Percentiles rank a stretch among this genome's conserved stretches.
These are phyloP conservation scores for Eulemur rubriventer DNA, from an alignment of 2,797 vertebrate genomes.

Conservation along the genomic window DNA sequence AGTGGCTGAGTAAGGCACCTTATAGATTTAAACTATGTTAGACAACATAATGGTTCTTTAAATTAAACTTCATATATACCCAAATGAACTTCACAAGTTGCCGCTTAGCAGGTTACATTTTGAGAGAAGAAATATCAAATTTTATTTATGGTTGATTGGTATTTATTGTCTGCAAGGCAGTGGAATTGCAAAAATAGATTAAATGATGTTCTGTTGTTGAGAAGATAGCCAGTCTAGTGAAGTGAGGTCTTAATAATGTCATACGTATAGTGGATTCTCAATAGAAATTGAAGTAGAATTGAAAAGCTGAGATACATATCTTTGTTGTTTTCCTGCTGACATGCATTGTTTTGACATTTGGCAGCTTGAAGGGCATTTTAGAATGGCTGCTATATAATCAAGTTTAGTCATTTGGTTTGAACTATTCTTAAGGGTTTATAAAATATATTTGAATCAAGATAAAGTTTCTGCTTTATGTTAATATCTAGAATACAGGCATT, in stretches of 20 bases:
- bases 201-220: background rate
- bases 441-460: conserved; percentile 23
- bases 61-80: background rate
- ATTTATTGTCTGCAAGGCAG: background rate
- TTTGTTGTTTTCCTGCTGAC: background rate
- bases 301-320: background rate
- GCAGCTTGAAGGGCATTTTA: background rate
- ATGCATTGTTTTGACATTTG: conserved; percentile 2
- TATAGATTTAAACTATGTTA: background rate
- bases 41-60: background rate
- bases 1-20: conserved; percentile 91
- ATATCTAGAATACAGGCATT: background rate
- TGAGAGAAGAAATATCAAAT: conserved; percentile 32
- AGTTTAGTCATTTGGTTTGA: conserved; percentile 47
- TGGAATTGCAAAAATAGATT: background rate
- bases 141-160: background rate
- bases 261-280: background rate
- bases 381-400: background rate
- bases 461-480: conserved; percentile 47
- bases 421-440: background rate
- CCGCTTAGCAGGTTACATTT: background rate
- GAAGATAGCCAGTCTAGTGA: background rate
- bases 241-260: background rate
- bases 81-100: background rate
- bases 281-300: background rate